These are phyloP conservation scores for Coelinius sp. DNA, from an alignment of 2,888 invertebrate species.

Conservation along the genomic window DNA sequence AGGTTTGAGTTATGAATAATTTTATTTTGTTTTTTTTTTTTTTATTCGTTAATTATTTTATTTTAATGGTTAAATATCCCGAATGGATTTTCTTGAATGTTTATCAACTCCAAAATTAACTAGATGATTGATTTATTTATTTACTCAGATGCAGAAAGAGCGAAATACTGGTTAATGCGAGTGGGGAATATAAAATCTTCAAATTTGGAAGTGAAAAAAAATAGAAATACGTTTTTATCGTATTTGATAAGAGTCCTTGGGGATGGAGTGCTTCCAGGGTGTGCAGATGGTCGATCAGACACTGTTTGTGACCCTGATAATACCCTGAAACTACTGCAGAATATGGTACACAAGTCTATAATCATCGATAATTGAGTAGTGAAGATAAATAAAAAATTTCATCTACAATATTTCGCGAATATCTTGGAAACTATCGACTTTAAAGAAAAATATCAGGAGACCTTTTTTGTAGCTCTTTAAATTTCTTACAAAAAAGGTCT, in stretches of 20 bases:
- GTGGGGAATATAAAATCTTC: slow-evolving; percentile 69
- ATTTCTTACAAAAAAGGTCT: too few species aligned
- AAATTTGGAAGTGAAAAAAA: slow-evolving; percentile 72
- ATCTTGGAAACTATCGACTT: too few species aligned
- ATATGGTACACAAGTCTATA: too few species aligned
- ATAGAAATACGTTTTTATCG: slow-evolving; percentile 74
- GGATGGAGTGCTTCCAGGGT: slow-evolving; percentile 46
- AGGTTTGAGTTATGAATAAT: slow-evolving; percentile 51
- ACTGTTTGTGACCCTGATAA: slow-evolving; percentile 48
- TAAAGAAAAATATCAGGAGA: too few species aligned
- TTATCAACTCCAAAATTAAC: too few species aligned
- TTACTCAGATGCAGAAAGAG: slow-evolving; percentile 36
- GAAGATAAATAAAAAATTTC: too few species aligned
- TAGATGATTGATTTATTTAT: not conserved
- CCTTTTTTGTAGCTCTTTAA: too few species aligned
- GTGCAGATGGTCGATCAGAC: slow-evolving; percentile 40
- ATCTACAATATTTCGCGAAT: too few species aligned
- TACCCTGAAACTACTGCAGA: slow-evolving; percentile 45
- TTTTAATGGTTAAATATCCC: too few species aligned
- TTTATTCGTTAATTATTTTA: not conserved
- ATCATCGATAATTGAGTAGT: too few species aligned
- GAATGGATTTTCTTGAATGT: too few species aligned
- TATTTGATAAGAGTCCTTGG: slow-evolving; percentile 61
- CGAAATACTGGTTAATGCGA: slow-evolving; percentile 70
- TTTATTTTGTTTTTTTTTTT: not conserved